Evolutionary conservation across 2,888 invertebrate genomes (phyloP).

Genomic region (Crossocerus cetratus): DNA sequence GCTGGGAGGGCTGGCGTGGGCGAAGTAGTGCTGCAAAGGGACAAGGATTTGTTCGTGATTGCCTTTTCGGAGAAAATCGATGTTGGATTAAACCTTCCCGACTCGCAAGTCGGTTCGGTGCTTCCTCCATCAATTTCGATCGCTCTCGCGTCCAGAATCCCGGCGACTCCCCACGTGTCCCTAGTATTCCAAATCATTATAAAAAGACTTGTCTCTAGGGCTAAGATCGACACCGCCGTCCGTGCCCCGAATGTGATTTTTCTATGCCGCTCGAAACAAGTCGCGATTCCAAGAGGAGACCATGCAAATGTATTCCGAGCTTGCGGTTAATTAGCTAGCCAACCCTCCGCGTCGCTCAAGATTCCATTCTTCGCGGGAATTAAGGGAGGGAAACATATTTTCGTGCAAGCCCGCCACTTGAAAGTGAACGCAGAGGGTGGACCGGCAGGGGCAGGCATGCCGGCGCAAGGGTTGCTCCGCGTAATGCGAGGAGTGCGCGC

Average conservation of each 20-base stretch:
- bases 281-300: too few species aligned
- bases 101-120: constrained; percentile 50
- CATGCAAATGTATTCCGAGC: too few species aligned
- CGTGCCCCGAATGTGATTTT: too few species aligned
- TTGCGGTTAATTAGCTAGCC: too few species aligned
- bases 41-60: constrained; percentile 60
- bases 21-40: constrained; percentile 22
- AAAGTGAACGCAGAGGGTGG: too few species aligned
- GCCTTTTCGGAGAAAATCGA: constrained; percentile 65
- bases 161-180: constrained; percentile 23
- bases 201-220: constrained; percentile 26
- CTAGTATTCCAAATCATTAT: constrained; percentile 22
- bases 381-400: constrained; percentile 4
- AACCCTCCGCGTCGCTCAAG: too few species aligned
- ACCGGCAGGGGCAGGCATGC: too few species aligned
- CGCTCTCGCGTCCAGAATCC: constrained; percentile 35
- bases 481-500: too few species aligned
- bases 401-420: background rate
- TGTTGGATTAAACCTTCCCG: constrained; percentile 61
- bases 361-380: background rate
- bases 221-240: too few species aligned
- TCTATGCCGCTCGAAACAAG: too few species aligned
- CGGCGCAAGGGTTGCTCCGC: too few species aligned
- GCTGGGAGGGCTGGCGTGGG: constrained; percentile 13
- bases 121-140: constrained; percentile 39